Percentiles rank a stretch among this genome's conserved stretches.
Evolutionary conservation across 2,113 vertebrate species (phyloP).

Genomic region (Microcebus griseorufus): DNA sequence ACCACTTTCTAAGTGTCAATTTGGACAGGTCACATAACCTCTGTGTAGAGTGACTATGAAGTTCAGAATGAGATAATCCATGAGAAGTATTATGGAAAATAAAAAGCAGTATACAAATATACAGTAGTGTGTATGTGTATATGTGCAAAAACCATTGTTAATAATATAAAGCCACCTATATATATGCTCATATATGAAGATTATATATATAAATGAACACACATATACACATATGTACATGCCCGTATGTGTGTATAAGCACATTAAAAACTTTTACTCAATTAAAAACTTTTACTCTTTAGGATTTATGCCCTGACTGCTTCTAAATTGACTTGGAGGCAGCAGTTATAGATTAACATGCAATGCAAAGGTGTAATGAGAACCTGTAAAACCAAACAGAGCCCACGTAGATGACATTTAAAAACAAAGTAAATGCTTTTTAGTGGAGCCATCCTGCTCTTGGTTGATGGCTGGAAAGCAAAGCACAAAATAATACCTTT

Average conservation of each 20-base stretch:
- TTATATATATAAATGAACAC: background rate
- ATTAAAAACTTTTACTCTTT: background rate
- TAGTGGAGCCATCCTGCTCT: background rate
- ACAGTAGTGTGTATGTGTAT: background rate
- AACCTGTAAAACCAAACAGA: background rate
- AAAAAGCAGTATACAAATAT: background rate
- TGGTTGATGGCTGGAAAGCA: background rate
- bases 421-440: background rate
- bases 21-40: slow-evolving; percentile 47
- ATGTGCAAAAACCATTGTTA: background rate
- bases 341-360: background rate
- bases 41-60: slow-evolving; percentile 30
- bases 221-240: background rate
- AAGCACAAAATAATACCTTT: slow-evolving; percentile 4
- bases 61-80: slow-evolving; percentile 42
- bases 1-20: slow-evolving; percentile 37
- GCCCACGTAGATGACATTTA: background rate
- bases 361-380: background rate
- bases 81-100: background rate
- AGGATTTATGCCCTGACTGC: background rate
- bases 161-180: background rate
- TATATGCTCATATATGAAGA: background rate
- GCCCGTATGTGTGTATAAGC: background rate
- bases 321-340: background rate
- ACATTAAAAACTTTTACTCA: background rate